Percentiles rank a stretch among this genome's conserved stretches.
Evolutionary conservation across 2,113 vertebrate genomes (phyloP).

Genomic region (Pholis gunnellus): DNA sequence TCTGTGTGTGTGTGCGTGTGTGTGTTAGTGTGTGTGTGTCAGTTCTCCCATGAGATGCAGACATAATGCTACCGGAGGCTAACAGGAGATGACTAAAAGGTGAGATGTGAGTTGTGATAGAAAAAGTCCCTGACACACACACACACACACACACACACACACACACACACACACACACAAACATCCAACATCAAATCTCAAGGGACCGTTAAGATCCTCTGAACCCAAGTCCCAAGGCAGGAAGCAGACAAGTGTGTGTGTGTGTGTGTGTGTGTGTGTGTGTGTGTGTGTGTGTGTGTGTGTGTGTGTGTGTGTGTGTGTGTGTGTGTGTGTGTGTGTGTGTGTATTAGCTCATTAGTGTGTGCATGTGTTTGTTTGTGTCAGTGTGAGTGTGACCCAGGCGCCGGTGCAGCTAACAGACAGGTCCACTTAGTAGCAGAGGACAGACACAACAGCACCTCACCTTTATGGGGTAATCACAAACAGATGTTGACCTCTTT

Average conservation of each 20-base stretch:
- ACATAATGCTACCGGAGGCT: constrained; percentile 72
- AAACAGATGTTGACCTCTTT: constrained; percentile 61
- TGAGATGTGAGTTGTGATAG: constrained; percentile 73
- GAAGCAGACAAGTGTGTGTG: constrained; percentile 73
- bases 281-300: constrained; percentile 50
- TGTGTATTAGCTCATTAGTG: constrained; percentile 63
- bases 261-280: constrained; percentile 52
- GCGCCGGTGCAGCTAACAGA: constrained; percentile 60
- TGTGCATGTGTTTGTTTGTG: constrained; percentile 63
- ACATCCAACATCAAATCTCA: constrained; percentile 45
- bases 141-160: constrained; percentile 52
- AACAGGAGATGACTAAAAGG: constrained; percentile 73
- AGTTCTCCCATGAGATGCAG: constrained; percentile 65
- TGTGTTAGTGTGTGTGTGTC: constrained; percentile 66
- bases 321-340: constrained; percentile 57
- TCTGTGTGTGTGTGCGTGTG: constrained; percentile 61
- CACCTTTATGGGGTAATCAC: constrained; percentile 49
- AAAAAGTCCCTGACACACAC: constrained; percentile 39
- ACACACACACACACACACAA: constrained; percentile 41
- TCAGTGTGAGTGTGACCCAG: constrained; percentile 40
- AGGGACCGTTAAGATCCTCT: constrained; percentile 62
- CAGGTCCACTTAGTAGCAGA: constrained; percentile 65
- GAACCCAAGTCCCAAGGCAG: constrained; percentile 63
- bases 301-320: constrained; percentile 57
- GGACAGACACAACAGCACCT: constrained; percentile 70